Conservation (phyloP, 2,113 vertebrate species). For the Oreotrochilus melanogaster region DNA sequence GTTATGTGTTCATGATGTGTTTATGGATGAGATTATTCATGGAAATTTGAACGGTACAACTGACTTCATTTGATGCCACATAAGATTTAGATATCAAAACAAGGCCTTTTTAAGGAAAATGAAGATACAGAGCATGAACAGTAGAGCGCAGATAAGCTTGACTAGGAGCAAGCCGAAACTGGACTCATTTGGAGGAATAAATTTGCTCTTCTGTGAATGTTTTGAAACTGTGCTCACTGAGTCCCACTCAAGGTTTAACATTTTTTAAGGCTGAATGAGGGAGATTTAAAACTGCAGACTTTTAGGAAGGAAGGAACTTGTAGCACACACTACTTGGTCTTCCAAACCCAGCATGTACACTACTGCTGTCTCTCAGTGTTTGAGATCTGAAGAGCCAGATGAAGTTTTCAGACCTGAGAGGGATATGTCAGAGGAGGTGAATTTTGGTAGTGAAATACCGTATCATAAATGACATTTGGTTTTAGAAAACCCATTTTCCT, state of each 20-base stretch:
- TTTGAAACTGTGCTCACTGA: background rate
- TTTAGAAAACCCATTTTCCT: background rate
- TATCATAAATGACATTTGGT: background rate
- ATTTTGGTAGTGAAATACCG: background rate
- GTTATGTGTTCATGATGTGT: background rate
- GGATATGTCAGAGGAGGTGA: background rate
- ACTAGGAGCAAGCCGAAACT: background rate
- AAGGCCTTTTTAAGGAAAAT: background rate
- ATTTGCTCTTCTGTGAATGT: background rate
- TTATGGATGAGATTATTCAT: background rate
- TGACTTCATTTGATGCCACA: background rate
- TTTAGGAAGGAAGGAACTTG: background rate
- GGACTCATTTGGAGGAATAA: background rate
- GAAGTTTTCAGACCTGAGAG: background rate
- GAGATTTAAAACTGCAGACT: background rate
- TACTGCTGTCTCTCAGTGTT: background rate
- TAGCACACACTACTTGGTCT: background rate
- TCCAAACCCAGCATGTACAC: background rate
- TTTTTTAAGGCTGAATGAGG: background rate
- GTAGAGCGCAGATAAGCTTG: background rate
- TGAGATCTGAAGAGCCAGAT: background rate
- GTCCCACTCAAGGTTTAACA: background rate
- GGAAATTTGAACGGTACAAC: background rate
- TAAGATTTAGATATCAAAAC: background rate
- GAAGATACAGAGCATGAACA: background rate